phyloP scores from a whole-genome alignment of 2,888 invertebrate genomes.

The Drosophila ezoana region DNA sequence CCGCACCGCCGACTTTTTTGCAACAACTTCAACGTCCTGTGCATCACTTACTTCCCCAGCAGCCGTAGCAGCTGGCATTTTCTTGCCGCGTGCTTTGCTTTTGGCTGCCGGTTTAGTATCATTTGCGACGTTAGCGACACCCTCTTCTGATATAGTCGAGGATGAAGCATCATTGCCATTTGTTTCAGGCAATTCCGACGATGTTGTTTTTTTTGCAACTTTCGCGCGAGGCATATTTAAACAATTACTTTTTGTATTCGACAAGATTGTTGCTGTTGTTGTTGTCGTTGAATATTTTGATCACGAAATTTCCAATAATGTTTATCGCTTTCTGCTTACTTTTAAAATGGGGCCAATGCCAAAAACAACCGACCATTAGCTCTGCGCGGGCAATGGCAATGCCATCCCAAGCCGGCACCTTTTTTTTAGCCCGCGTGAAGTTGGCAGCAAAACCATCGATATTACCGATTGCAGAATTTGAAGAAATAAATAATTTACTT shows the following conservation, averaged over 20 bases:
- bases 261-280: neutral
- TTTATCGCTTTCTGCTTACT: slow-evolving; percentile 4
- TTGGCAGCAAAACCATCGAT: slow-evolving; percentile 20
- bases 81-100: slow-evolving; percentile 61
- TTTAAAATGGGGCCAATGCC: slow-evolving; percentile 7
- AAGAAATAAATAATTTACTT: neutral
- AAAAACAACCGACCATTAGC: slow-evolving; percentile 16
- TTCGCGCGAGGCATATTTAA: slow-evolving; percentile 72
- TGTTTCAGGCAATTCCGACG: slow-evolving; percentile 32
- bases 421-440: slow-evolving; percentile 29
- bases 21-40: slow-evolving; percentile 6
- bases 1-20: slow-evolving; percentile 26
- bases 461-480: slow-evolving; percentile 13
- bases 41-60: slow-evolving; percentile 9
- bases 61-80: slow-evolving; percentile 23
- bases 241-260: neutral
- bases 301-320: neutral
- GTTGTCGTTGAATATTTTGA: neutral
- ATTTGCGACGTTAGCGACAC: slow-evolving; percentile 15
- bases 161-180: slow-evolving; percentile 46
- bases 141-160: slow-evolving; percentile 12
- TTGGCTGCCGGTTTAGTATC: slow-evolving; percentile 40
- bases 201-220: slow-evolving; percentile 50
- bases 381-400: slow-evolving; percentile 55
- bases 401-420: slow-evolving; percentile 38